These are phyloP conservation scores for Bedellia somnulentella DNA, from an alignment of 2,888 invertebrate genomes.

Conservation along the genomic window DNA sequence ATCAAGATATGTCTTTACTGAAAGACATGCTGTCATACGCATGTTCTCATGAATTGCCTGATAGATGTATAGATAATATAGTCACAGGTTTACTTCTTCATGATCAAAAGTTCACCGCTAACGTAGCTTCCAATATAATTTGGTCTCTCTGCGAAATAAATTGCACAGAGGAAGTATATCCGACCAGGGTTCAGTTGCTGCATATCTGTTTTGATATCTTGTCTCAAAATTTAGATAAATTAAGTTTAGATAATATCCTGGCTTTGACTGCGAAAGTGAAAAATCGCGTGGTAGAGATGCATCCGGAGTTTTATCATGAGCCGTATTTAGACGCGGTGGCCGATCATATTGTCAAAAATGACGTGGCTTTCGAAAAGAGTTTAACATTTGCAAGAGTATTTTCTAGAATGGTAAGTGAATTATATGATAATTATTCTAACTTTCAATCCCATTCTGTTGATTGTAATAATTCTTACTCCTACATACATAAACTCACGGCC, in stretches of 20 bases:
- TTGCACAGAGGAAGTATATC: slow-evolving; percentile 28
- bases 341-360: slow-evolving; percentile 48
- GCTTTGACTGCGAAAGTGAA: slow-evolving; percentile 49
- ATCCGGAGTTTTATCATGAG: slow-evolving; percentile 63
- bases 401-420: slow-evolving; percentile 56
- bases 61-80: slow-evolving; percentile 51
- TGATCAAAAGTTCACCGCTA: slow-evolving; percentile 36
- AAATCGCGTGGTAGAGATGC: slow-evolving; percentile 36
- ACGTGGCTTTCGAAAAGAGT: slow-evolving; percentile 49
- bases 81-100: slow-evolving; percentile 49
- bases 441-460: too few relatives aligned
- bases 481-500: too few relatives aligned
- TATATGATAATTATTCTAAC: not conserved
- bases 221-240: slow-evolving; percentile 32
- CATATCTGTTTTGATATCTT: slow-evolving; percentile 52
- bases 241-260: slow-evolving; percentile 50
- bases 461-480: too few relatives aligned
- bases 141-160: slow-evolving; percentile 58
- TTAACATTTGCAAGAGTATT: slow-evolving; percentile 53
- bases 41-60: slow-evolving; percentile 46
- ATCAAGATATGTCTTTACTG: slow-evolving; percentile 46
- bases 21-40: slow-evolving; percentile 58
- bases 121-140: slow-evolving; percentile 52
- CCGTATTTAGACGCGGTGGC: slow-evolving; percentile 59
- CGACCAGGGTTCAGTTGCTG: slow-evolving; percentile 49